Conservation (phyloP, 2,113 vertebrate genomes). For the Erpornis zantholeuca region DNA sequence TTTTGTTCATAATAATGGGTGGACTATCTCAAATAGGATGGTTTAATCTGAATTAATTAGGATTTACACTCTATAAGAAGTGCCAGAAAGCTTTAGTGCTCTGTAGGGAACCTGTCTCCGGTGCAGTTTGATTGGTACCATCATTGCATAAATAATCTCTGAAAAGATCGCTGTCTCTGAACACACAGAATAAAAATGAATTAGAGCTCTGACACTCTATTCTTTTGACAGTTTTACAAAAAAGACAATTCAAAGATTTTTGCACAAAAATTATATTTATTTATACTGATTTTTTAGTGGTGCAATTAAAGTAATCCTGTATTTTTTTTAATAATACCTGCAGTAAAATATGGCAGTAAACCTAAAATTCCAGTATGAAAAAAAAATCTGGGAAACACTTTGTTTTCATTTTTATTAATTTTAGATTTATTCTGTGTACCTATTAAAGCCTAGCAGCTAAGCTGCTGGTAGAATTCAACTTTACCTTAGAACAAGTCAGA, state of each 20-base stretch:
- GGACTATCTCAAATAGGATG: background rate
- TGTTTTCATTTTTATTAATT: conserved; percentile 11
- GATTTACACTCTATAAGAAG: conserved; percentile 31
- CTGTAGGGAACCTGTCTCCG: conserved; percentile 19
- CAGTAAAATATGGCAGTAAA: conserved; percentile 1
- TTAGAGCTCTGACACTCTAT: conserved; percentile 2
- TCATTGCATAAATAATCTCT: conserved; percentile 57
- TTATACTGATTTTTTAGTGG: background rate
- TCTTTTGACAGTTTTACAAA: conserved; percentile 31
- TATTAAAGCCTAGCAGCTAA: background rate
- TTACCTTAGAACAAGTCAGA: background rate
- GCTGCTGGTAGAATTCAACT: background rate
- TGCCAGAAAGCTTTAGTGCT: conserved; percentile 23
- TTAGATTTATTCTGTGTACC: background rate
- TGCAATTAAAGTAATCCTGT: conserved; percentile 23
- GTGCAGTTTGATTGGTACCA: conserved; percentile 26
- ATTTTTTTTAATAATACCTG: background rate
- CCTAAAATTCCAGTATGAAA: background rate
- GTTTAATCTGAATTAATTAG: conserved; percentile 32
- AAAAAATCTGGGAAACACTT: background rate
- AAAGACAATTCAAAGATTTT: conserved; percentile 21
- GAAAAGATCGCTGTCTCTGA: conserved; percentile 3
- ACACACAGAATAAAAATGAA: conserved; percentile 35
- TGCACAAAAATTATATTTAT: background rate
- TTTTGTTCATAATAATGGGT: background rate